Evolutionary conservation across 2,888 invertebrate genomes (phyloP), one percentile per base, ranked within the genome.

Genomic region (Tenthredo amoena): DNA sequence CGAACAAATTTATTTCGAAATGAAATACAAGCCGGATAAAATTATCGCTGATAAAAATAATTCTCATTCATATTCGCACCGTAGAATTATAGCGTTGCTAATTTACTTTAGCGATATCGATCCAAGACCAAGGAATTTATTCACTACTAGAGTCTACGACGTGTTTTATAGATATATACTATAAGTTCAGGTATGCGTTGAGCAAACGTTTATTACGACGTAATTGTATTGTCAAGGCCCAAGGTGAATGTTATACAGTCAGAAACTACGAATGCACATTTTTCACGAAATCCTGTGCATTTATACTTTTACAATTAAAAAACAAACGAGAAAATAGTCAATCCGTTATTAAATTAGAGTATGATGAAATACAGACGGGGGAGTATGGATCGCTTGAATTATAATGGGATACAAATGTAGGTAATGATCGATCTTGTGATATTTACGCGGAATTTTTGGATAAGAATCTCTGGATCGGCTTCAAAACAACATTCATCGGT

Each of bases 171-270:
- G 10, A 15, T 34, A 12, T 31, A 62, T 68, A 31, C 4, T 26
- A 26, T 26, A 34, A 34, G 68, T 68, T 18, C 10, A 26, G 5
- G 21, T 71, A n/a, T 72, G 71, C 34, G n/a, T 43, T 21, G 21
- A 43, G 43, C 21, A 43, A 74, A 26, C 43, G 43, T 74, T 43
- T 40, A 74, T 26, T 26, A 9, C 37, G 40, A 74, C 26, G 68
- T 68, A 43, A 43, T 74, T 74, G 21, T 74, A 43, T 74, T 74
- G 74, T 21, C 74, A 74, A 74, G 74, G 74, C 74, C 74, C 74
- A 74, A 74, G 74, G 74, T 74, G 74, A 74, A 74, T 74, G 74
- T 74, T 74, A 72, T 62, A 68, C 15, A 43, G 74, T 74, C 43
- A 74, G 21, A 72, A 31, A 68, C 34, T 18, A 34, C 71, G 40